Evolutionary conservation across 2,113 vertebrate genomes (phyloP), one percentile per base, ranked within the genome.

Genomic region (Anseranas semipalmata): DNA sequence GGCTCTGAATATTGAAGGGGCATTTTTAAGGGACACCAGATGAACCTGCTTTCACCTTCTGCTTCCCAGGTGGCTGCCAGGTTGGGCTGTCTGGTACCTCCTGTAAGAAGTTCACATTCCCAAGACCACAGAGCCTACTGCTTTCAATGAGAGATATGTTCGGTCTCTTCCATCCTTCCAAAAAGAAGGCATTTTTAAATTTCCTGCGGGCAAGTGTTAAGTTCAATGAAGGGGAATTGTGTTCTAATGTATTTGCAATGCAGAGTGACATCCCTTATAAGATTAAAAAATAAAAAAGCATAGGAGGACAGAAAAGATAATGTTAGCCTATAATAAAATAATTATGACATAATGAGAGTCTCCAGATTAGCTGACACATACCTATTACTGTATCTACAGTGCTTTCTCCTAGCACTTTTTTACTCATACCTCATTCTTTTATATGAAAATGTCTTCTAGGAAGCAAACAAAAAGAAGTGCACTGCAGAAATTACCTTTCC

Each of bases 71-170:
- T 5, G 53, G 10, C 30, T 63, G 58, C 56, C n/a, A 14, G 24
- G 17, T 16, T 2, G 9, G 9, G 28, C 27, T 76, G 16, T 2
- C 60, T 43, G 59, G 60, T 6, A 14, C 13, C 45, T 70, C 5
- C 0, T 11, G 41, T 41, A 22, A 25, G 18, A 78, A 10, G 3
- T 3, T 41, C 1, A 6, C 12, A 6, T 39, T 18, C 22, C 33
- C 45, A 58, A 43, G 45, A 11, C 75, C 20, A 11, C 5, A 5
- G 33, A 76, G 25, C 22, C 10, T 52, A 10, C 3, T 21, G 35
- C 67, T 48, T 50, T n/a, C 17, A 6, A 0, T 9, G 37, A 55
- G 17, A 37, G 25, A 63, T n/a, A 7, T 4, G 3, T 2, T 66
- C 15, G 62, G 48, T 52, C 22, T 68, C 9, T n/a, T 48, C 43